Base-by-base conservation (phyloP, 2,888 invertebrate genomes). In the Anodontia alba region DNA sequence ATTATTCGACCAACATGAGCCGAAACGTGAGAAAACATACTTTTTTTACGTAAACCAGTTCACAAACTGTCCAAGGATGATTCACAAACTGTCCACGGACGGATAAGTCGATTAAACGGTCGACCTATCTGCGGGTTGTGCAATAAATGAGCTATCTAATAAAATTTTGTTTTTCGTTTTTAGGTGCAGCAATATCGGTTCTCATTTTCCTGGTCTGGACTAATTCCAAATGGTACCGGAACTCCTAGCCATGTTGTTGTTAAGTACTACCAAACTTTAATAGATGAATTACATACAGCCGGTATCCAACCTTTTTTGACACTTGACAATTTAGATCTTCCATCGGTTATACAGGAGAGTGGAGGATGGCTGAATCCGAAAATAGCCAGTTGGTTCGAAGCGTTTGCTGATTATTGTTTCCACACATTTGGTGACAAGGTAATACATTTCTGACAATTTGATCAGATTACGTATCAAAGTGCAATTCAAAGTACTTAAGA, bases 221-320 rank as follows among this genome's bases (percentile, higher is more conserved):
- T 97, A 71, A 94, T 97, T 81, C 97, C 97, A 0, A 95, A 95
- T 10, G 79, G 79, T 29, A 73, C 69, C 1, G 69, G 8, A 67
- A 26, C 23, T 12, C 23, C 97, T 36, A 98, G 97, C 91, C 94
- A 95, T 51, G 95, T 96, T 2, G 97, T 97, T 26, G 95, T 98
- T 17, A 94, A 96, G 79, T 97, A 97, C 94, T 98, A 98, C 93
- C 96, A 96, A 90, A 96, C 96, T 87, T 94, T 98, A 70, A 96
- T 97, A 76, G 95, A 97, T 89, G 96, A 96, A 88, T 95, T 97
- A 8, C 81, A 96, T 7, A 95, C 93, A 0, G 95, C 95, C 46
- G 83, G 95, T 10, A 96, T 97, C 76, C 93, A 94, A 69, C 96
- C 97, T 10, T 88, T 94, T 83, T 91, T 95, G 15, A 96, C 96